A percentile compares a stretch with the other conserved stretches of the same genome.
Conservation (phyloP, 2,113 vertebrate species). For the Kryptolebias marmoratus region DNA sequence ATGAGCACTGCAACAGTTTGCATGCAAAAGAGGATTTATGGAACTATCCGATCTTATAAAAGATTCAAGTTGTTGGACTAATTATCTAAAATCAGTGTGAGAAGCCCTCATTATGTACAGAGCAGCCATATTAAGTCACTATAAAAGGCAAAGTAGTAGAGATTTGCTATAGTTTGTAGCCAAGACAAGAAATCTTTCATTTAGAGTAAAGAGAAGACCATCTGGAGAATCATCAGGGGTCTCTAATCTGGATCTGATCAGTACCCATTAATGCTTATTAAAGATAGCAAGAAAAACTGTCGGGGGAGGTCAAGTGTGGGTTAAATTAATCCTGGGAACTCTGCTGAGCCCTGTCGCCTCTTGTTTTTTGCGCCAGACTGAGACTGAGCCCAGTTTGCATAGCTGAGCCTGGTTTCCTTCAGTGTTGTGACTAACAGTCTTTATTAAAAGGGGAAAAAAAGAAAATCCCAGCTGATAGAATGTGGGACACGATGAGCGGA, state of each 20-base stretch:
- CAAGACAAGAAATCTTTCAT: conserved; percentile 29
- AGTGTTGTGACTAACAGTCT: conserved; percentile 17
- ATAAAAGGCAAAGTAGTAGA: background rate
- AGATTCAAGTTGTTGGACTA: no score
- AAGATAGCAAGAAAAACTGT: conserved; percentile 19
- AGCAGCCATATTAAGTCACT: background rate
- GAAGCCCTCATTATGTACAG: background rate
- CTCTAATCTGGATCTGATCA: conserved; percentile 65
- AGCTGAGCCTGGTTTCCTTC: conserved; percentile 9
- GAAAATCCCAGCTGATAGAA: background rate
- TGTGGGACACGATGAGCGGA: background rate
- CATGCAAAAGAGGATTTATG: background rate
- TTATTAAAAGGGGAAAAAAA: background rate
- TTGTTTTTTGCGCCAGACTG: conserved; percentile 30
- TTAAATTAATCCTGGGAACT: conserved; percentile 48
- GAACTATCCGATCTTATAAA: no score
- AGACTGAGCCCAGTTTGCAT: background rate
- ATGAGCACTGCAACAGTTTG: conserved; percentile 6
- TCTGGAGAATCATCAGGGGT: conserved; percentile 61
- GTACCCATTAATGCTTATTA: conserved; percentile 49
- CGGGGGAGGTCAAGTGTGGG: conserved; percentile 19
- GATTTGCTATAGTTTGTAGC: background rate
- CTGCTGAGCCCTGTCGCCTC: conserved; percentile 45
- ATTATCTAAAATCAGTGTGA: background rate
- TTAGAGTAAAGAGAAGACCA: conserved; percentile 43